phyloP scores from a whole-genome alignment of 2,797 vertebrate species.

The Mallotus villosus region DNA sequence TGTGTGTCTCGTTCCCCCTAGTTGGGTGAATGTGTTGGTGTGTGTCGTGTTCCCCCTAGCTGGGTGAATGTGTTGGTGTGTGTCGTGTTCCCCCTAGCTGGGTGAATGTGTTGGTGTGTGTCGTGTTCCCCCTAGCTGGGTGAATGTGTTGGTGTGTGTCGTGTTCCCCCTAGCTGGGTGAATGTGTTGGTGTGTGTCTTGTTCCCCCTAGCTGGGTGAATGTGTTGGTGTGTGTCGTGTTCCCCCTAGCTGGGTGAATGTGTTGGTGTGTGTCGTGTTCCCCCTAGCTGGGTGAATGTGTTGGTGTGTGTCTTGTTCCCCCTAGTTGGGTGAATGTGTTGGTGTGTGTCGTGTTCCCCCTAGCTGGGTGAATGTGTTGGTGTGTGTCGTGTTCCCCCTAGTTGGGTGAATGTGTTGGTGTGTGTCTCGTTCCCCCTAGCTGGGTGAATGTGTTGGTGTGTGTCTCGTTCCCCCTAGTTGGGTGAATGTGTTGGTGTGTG shows the following conservation, averaged over 20 bases:
- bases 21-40: constrained; percentile 22
- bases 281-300: neutral
- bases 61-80: neutral
- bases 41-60: neutral
- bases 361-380: neutral
- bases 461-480: neutral
- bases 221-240: too few relatives aligned
- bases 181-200: too few relatives aligned
- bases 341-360: constrained; percentile 15
- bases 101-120: too few relatives aligned
- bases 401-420: constrained; percentile 6
- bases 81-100: too few relatives aligned
- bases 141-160: too few relatives aligned
- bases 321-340: constrained; percentile 26
- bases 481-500: constrained; percentile 23
- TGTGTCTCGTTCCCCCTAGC: neutral
- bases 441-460: neutral
- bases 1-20: constrained; percentile 4
- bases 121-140: too few relatives aligned
- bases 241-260: too few relatives aligned
- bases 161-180: too few relatives aligned
- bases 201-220: too few relatives aligned
- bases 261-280: too few relatives aligned
- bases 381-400: neutral
- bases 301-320: too few relatives aligned